These are phyloP conservation scores for Eudasyphora cyanicolor DNA, from an alignment of 2,888 invertebrate species.

Conservation along the genomic window DNA sequence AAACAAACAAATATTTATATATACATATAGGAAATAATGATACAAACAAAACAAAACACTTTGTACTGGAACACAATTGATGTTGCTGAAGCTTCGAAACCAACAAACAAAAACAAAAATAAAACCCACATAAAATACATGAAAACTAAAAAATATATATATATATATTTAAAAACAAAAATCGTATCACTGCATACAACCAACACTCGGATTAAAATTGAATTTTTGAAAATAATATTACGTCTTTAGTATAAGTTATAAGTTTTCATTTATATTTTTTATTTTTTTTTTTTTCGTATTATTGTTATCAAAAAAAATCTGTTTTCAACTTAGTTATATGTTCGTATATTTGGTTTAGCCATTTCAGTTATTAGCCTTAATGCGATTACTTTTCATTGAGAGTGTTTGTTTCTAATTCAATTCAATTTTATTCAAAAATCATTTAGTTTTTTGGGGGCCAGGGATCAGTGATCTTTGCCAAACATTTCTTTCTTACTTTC, in stretches of 20 bases:
- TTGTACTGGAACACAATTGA: constrained; percentile 63
- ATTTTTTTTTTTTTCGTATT: too few species aligned
- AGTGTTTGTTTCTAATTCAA: background rate
- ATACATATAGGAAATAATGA: too few species aligned
- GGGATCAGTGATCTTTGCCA: background rate
- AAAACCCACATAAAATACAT: constrained; percentile 20
- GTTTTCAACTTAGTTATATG: constrained; percentile 33
- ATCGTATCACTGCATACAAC: constrained; percentile 37
- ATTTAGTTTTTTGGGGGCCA: background rate
- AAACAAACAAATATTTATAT: constrained; percentile 4
- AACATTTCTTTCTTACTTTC: constrained; percentile 27
- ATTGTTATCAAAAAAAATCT: constrained; percentile 35
- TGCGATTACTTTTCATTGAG: background rate
- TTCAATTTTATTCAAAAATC: background rate
- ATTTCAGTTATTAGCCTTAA: constrained; percentile 36
- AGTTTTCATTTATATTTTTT: constrained; percentile 30
- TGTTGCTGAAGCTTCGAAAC: constrained; percentile 64
- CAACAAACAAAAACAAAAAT: constrained; percentile 26
- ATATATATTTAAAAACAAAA: constrained; percentile 39
- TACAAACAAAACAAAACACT: constrained; percentile 40
- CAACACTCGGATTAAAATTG: constrained; percentile 54
- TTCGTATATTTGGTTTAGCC: constrained; percentile 37
- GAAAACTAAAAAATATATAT: constrained; percentile 29
- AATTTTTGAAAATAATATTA: constrained; percentile 35
- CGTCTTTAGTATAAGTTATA: constrained; percentile 53